These are phyloP conservation scores for Helogale parvula DNA, from an alignment of 2,113 vertebrate genomes.

Conservation along the genomic window DNA sequence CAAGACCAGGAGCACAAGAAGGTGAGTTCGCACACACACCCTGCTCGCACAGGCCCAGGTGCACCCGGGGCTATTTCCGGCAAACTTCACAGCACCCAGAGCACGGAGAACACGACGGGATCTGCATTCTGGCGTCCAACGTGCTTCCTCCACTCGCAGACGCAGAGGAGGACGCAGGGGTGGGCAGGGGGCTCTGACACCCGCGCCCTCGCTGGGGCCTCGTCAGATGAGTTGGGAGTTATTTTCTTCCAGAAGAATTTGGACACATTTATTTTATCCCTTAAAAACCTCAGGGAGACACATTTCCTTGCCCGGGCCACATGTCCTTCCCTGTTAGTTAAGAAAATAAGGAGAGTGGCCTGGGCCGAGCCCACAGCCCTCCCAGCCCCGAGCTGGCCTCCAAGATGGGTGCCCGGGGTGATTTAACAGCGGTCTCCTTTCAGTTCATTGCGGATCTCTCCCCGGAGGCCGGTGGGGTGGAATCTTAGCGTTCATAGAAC, in stretches of 20 bases:
- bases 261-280: neutral
- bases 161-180: fast-evolving
- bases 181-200: fast-evolving
- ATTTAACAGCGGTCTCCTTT: neutral
- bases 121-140: too few relatives aligned
- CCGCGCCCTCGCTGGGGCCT: neutral
- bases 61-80: neutral
- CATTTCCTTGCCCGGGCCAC: neutral
- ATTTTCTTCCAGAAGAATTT: neutral
- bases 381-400: neutral
- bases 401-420: neutral
- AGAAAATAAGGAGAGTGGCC: neutral
- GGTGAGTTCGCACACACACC: neutral
- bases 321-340: neutral
- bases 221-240: fast-evolving
- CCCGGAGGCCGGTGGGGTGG: neutral
- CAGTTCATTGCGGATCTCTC: neutral
- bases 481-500: neutral
- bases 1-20: too few relatives aligned
- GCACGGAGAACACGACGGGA: fast-evolving
- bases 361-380: neutral
- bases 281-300: neutral
- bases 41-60: neutral
- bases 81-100: too few relatives aligned
- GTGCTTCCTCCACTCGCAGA: fast-evolving